phyloP scores from a whole-genome alignment of 2,888 invertebrate species.

The Erebia ligea region DNA sequence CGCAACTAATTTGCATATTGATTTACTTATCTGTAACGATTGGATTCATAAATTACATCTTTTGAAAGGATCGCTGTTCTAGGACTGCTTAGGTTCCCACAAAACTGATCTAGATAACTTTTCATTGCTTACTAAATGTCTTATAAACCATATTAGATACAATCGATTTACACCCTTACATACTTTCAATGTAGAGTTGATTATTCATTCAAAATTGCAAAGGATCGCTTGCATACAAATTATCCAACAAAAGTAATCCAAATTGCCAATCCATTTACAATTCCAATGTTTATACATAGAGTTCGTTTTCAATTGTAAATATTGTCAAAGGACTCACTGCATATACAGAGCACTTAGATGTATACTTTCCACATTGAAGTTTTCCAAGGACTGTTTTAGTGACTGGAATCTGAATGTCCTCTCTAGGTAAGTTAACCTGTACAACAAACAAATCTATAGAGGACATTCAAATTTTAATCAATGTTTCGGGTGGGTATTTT shows the following conservation, averaged over 20 bases:
- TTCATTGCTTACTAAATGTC: background rate
- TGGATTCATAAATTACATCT: slow-evolving; percentile 57
- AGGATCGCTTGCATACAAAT: background rate
- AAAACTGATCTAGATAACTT: slow-evolving; percentile 43
- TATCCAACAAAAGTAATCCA: background rate
- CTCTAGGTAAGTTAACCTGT: background rate
- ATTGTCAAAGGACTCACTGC: background rate
- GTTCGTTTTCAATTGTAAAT: slow-evolving; percentile 8
- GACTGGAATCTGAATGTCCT: slow-evolving; percentile 11
- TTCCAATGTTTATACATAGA: background rate
- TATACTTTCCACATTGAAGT: slow-evolving; percentile 31
- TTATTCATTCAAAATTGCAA: background rate
- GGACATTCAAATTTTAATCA: no score
- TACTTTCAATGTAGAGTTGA: background rate
- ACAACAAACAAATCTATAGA: no score
- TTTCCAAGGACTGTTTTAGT: slow-evolving; percentile 30
- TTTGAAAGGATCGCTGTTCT: slow-evolving; percentile 68
- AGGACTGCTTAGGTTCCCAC: slow-evolving; percentile 59
- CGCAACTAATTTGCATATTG: slow-evolving; percentile 43
- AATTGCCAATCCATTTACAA: background rate
- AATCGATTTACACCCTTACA: slow-evolving; percentile 13
- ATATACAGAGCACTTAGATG: slow-evolving; percentile 14
- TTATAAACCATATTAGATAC: background rate
- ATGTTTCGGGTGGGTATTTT: no score
- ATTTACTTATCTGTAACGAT: slow-evolving; percentile 40